Evolutionary conservation across 2,113 vertebrate species (phyloP).

Genomic region (Trogon surrucura): DNA sequence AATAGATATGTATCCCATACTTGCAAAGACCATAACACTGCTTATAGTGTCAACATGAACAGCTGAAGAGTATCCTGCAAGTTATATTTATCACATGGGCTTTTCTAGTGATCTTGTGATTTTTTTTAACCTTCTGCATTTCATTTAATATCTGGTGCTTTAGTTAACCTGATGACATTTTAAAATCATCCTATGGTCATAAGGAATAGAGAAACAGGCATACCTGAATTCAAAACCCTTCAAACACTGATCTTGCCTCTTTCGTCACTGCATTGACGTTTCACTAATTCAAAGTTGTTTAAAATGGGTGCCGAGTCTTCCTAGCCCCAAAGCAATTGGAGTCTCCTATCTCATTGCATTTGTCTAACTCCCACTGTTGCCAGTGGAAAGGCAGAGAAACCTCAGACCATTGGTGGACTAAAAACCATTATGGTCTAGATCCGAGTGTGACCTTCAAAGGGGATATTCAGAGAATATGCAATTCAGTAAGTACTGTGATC

Average conservation of each 20-base stretch:
- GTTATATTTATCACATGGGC: neutral
- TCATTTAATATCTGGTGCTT: neutral
- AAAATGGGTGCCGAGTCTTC: neutral
- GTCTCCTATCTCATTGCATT: rapidly evolving
- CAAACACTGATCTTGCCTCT: neutral
- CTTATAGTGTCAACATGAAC: neutral
- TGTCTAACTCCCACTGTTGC: neutral
- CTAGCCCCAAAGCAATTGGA: neutral
- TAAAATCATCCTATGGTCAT: rapidly evolving
- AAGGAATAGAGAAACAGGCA: neutral
- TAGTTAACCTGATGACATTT: neutral
- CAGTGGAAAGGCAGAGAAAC: neutral
- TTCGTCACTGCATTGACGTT: neutral
- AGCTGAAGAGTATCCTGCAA: neutral
- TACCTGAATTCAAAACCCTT: neutral
- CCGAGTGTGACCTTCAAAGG: neutral
- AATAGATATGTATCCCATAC: neutral
- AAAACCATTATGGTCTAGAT: neutral
- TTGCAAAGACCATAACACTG: neutral
- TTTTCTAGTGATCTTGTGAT: neutral
- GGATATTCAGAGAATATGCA: neutral
- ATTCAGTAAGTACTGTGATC: conserved; percentile 42
- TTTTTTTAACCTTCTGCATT: neutral
- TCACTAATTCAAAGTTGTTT: neutral
- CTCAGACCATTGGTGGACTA: neutral